phyloP scores from a whole-genome alignment of 2,797 vertebrate genomes.

The Sciurus vulgaris region DNA sequence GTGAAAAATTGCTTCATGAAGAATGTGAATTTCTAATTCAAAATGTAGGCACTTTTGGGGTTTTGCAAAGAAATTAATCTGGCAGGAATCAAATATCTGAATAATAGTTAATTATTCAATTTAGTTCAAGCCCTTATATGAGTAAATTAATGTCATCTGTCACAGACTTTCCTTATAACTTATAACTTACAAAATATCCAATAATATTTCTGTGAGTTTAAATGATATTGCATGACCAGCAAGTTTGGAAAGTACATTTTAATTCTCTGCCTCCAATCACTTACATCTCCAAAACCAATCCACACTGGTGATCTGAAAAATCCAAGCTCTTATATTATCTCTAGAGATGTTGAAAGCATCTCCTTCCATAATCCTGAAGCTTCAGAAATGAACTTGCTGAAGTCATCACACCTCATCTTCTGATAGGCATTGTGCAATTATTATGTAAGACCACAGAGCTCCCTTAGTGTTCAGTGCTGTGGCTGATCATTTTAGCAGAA shows the following conservation, averaged over 20 bases:
- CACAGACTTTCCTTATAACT: neutral
- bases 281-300: neutral
- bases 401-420: neutral
- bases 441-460: neutral
- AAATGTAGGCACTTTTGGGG: neutral
- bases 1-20: neutral
- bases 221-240: neutral
- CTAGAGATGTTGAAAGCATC: neutral
- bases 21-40: conserved; percentile 35
- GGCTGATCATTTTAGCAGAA: neutral
- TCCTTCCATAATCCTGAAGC: neutral
- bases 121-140: neutral
- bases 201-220: neutral
- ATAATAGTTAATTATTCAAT: conserved; percentile 44
- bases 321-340: neutral
- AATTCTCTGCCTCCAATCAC: neutral
- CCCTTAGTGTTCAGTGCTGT: neutral
- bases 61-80: conserved; percentile 56
- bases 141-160: conserved; percentile 6
- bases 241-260: neutral
- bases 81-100: conserved; percentile 53
- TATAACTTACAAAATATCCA: neutral
- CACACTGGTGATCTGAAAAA: neutral
- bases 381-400: conserved; percentile 1
- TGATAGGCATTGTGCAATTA: neutral